Conservation (phyloP, 2,888 invertebrate genomes). For the Andricus quercusramuli region DNA sequence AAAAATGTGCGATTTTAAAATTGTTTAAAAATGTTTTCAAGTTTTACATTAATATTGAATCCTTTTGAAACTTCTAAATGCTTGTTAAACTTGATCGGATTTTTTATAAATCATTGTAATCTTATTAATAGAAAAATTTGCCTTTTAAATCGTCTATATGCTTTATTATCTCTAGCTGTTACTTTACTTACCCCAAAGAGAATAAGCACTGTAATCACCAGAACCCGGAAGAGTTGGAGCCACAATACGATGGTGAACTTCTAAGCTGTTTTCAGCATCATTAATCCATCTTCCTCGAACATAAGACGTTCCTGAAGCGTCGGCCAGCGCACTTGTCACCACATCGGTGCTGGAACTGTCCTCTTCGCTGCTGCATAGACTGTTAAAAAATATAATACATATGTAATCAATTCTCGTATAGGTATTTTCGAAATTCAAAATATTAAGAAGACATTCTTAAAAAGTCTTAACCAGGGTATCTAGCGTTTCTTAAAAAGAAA, state of each 20-base stretch:
- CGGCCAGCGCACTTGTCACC: slow-evolving; percentile 81
- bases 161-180: background rate
- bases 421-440: background rate
- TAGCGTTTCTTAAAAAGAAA: no score
- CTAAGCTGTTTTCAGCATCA: slow-evolving; percentile 84
- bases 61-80: no score
- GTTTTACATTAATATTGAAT: no score
- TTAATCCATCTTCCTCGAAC: slow-evolving; percentile 89
- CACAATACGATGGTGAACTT: slow-evolving; percentile 88
- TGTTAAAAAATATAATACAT: slow-evolving; percentile 46
- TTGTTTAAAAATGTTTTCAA: no score
- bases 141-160: no score
- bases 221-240: slow-evolving; percentile 91
- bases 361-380: slow-evolving; percentile 73
- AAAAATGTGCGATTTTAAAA: no score
- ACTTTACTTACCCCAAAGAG: slow-evolving; percentile 84
- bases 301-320: slow-evolving; percentile 89
- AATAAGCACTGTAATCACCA: slow-evolving; percentile 90
- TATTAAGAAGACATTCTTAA: no score
- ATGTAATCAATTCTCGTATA: background rate
- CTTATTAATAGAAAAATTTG: no score
- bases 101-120: no score
- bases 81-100: no score
- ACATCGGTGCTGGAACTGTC: slow-evolving; percentile 71
- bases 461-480: no score